Conservation (phyloP, 2,888 invertebrate species). For the Petrolisthes manimaculis region DNA sequence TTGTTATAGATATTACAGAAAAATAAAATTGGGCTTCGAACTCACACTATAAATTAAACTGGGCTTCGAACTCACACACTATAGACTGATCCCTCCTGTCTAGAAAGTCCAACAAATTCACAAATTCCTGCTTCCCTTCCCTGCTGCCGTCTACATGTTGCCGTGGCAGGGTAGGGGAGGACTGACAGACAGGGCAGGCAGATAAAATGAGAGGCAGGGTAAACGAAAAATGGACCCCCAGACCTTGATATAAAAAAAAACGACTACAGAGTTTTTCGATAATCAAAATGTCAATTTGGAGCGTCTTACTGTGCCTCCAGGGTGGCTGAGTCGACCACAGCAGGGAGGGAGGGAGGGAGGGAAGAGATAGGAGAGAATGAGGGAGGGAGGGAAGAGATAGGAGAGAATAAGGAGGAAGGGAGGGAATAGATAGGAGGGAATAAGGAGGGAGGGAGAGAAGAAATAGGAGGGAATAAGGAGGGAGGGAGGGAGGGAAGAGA, state of each 20-base stretch:
- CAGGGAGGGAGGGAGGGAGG: background rate
- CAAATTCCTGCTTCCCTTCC: too few relatives aligned
- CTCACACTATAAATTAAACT: too few relatives aligned
- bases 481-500: slow-evolving; percentile 5
- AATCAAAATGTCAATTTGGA: slow-evolving; percentile 46
- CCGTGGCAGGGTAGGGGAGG: too few relatives aligned
- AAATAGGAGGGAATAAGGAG: slow-evolving; percentile 6
- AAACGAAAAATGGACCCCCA: background rate
- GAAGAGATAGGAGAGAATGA: background rate
- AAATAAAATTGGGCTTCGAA: too few relatives aligned
- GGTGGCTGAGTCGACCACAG: slow-evolving; percentile 22
- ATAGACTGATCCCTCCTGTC: too few relatives aligned
- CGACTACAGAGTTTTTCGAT: slow-evolving; percentile 29
- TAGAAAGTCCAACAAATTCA: too few relatives aligned
- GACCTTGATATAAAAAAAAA: background rate
- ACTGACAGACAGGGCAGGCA: too few relatives aligned
- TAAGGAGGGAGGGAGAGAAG: too few relatives aligned
- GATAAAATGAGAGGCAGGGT: background rate
- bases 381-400: background rate
- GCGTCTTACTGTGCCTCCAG: slow-evolving; percentile 35
- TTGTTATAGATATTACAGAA: too few relatives aligned
- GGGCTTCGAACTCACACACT: too few relatives aligned
- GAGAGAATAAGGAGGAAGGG: slow-evolving; percentile 2
- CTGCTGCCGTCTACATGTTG: too few relatives aligned
- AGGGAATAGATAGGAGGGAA: background rate